These are phyloP conservation scores for Colistium nudipinnis DNA, from an alignment of 2,113 vertebrate species.

Conservation along the genomic window DNA sequence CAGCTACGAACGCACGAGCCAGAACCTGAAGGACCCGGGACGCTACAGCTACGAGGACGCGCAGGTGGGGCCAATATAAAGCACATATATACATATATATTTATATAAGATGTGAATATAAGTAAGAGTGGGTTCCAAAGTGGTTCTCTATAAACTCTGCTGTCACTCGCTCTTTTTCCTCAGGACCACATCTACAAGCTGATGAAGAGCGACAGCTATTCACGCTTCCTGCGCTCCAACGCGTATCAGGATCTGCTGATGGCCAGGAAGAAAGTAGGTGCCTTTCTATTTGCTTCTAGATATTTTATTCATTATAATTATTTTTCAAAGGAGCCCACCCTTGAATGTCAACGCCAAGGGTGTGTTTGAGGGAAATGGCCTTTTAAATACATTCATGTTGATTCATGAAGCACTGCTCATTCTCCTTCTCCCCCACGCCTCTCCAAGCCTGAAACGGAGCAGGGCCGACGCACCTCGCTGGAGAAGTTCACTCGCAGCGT, in stretches of 20 bases:
- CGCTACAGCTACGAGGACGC: constrained; percentile 96
- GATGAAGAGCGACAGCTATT: constrained; percentile 99
- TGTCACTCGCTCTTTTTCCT: not conserved
- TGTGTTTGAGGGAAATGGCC: too few species aligned
- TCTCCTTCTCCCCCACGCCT: constrained; percentile 28
- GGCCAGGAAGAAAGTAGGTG: constrained; percentile 93
- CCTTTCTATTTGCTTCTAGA: too few species aligned
- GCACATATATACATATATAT: too few species aligned
- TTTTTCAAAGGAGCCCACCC: too few species aligned
- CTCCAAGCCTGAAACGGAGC: constrained; percentile 97
- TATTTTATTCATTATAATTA: too few species aligned
- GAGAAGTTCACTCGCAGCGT: constrained; percentile 99
- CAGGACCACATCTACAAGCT: constrained; percentile 99
- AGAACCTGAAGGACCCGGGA: constrained; percentile 94
- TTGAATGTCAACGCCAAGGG: too few species aligned
- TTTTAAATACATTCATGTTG: too few species aligned
- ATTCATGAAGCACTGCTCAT: not conserved
- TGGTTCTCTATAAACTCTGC: too few species aligned
- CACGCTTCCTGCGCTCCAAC: constrained; percentile 96
- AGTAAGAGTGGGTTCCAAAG: too few species aligned
- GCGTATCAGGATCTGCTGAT: constrained; percentile 96
- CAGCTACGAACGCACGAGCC: constrained; percentile 96
- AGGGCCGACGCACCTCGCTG: constrained; percentile 97
- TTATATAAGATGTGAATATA: not conserved
- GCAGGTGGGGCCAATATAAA: constrained; percentile 87